A percentile compares a stretch with the other conserved stretches of the same genome.
phyloP scores from a whole-genome alignment of 2,113 vertebrate species.

The Microtus montanus region DNA sequence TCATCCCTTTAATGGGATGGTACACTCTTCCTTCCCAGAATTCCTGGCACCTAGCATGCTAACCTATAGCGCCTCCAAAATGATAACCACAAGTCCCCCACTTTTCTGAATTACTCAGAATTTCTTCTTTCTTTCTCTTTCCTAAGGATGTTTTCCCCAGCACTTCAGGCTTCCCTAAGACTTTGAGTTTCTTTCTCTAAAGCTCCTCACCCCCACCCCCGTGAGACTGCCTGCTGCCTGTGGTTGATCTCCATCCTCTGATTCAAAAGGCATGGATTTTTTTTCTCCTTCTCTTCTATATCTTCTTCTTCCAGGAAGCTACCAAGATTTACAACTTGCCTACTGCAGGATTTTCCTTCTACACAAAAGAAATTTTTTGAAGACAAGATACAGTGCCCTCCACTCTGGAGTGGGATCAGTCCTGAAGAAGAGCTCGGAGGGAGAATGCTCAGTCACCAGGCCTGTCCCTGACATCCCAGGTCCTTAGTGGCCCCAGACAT shows the following conservation, averaged over 20 bases:
- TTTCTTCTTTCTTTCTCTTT: not conserved
- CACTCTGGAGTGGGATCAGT: not conserved
- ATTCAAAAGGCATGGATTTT: not conserved
- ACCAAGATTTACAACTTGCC: not conserved
- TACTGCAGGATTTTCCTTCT: not conserved
- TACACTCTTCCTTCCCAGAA: not conserved
- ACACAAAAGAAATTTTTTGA: not conserved
- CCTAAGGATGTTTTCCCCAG: not conserved
- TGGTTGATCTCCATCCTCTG: not conserved
- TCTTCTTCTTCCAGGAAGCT: not conserved
- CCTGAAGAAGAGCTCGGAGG: not conserved
- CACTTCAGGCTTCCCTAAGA: not conserved
- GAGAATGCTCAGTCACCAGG: not conserved
- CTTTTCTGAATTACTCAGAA: too few species aligned
- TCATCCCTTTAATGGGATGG: not conserved
- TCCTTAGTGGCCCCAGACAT: not conserved
- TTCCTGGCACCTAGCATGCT: not conserved
- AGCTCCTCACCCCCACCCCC: rapidly evolving
- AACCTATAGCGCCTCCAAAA: not conserved
- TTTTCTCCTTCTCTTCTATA: not conserved
- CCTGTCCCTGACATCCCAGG: not conserved
- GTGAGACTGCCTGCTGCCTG: not conserved
- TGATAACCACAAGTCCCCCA: too few species aligned
- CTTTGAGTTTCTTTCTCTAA: not conserved
- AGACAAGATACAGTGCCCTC: not conserved